Conservation (phyloP, 1,140 invertebrate genomes). For the Zophobas morio region DNA sequence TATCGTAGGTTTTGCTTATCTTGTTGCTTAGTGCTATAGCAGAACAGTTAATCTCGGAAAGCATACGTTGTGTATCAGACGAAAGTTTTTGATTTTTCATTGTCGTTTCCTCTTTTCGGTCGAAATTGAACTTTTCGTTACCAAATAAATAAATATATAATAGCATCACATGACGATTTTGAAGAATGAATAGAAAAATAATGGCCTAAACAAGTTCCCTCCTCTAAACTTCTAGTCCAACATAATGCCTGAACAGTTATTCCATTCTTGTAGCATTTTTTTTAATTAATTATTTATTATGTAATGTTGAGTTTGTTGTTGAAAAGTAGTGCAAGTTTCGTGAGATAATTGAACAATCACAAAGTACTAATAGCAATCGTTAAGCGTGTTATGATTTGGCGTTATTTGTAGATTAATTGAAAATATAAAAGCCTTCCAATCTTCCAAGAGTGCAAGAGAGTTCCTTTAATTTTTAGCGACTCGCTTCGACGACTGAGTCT, state of each 20-base stretch:
- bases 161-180: conserved; percentile 57
- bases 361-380: conserved; percentile 42
- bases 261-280: conserved; percentile 56
- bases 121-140: conserved; percentile 32
- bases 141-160: conserved; percentile 19
- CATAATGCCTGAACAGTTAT: conserved; percentile 59
- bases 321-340: conserved; percentile 42
- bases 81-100: neutral
- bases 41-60: conserved; percentile 22
- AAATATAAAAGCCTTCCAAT: conserved; percentile 43
- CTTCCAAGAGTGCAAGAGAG: conserved; percentile 43
- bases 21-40: conserved; percentile 8
- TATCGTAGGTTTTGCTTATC: conserved; percentile 2
- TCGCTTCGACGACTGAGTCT: conserved; percentile 43
- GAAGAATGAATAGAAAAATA: conserved; percentile 55
- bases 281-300: conserved; percentile 39
- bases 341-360: conserved; percentile 41
- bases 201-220: conserved; percentile 66
- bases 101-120: conserved; percentile 22
- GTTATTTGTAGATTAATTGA: conserved; percentile 38
- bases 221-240: conserved; percentile 64
- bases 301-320: conserved; percentile 45
- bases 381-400: conserved; percentile 41
- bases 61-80: neutral
- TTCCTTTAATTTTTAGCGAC: conserved; percentile 44